Base-by-base conservation (phyloP, 2,888 invertebrate species). In the Diachrysia chrysitis region DNA sequence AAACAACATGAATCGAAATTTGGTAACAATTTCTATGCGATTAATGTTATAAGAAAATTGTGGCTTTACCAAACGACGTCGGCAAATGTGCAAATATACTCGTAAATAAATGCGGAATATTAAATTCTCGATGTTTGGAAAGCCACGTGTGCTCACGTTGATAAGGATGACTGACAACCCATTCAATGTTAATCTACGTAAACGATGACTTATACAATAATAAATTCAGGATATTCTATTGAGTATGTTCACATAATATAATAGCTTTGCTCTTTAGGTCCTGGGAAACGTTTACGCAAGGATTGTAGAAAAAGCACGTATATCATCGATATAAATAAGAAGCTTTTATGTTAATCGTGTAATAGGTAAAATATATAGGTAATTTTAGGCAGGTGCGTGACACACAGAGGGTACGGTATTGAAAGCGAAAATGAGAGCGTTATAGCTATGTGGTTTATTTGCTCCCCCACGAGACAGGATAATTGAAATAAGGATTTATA, bases 401-500 rank as follows among this genome's bases (percentile, higher is more conserved):
- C 80, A 79, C 74, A 82, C 75, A 82, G 83, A 83, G 81, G 81
- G 42, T 42, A 42, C 42, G 80, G 84, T 87, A 89, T 87, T 86
- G 89, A 90, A 89, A 90, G 90, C 89, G 90, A 90, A 91, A 88
- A 90, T 89, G 87, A 89, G 86, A 87, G 84, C 88, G 87, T 87
- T 89, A 89, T 90, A 78, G 68, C 67, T 64, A 85, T 89, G 91
- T 87, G 92, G 89, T 92, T 89, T 92, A 91, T 92, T 92, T 91
- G 88, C 88, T 88, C 84, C 87, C 87, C 58, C 86, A 78, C 87
- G 89, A 89, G 91, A 91, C 90, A 89, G 86, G 89, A 92, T 93
- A 93, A 94, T 93, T 94, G 92, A 93, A 94, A 90, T 88, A 89
- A 90, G 91, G 91, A 93, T 93, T 93, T 92, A 94, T 93, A 89